Conservation (phyloP, 2,797 vertebrate species). For the Acomys russatus region DNA sequence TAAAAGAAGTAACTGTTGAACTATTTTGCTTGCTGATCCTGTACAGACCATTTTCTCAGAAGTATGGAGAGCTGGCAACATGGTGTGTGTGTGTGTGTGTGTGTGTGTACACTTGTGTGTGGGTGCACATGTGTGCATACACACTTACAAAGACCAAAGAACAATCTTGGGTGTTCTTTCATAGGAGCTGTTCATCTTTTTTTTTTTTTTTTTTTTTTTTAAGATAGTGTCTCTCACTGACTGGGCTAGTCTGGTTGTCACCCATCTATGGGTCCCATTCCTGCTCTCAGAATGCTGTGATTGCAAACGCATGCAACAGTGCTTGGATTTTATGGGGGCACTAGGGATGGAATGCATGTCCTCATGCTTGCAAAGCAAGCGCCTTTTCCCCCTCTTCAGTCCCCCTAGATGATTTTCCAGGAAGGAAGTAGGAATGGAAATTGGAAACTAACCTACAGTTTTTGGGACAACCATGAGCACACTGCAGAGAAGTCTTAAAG, state of each 20-base stretch:
- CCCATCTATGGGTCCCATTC: background rate
- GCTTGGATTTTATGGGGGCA: background rate
- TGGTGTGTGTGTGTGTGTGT: background rate
- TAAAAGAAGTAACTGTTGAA: background rate
- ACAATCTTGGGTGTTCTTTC: background rate
- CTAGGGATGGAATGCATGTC: background rate
- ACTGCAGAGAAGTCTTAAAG: background rate
- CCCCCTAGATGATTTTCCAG: background rate
- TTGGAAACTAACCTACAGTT: background rate
- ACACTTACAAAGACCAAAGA: background rate
- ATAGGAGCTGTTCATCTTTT: background rate
- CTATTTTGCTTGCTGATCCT: background rate
- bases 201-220: constrained; percentile 1
- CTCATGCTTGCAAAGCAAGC: background rate
- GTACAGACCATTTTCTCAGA: constrained; percentile 2
- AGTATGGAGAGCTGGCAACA: background rate
- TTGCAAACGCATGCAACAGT: background rate
- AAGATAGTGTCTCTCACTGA: background rate
- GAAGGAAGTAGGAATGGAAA: background rate
- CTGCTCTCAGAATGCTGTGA: background rate
- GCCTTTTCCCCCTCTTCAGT: background rate
- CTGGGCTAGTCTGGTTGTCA: background rate
- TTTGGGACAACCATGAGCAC: background rate
- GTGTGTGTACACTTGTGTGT: background rate
- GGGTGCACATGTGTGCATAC: background rate